Conservation (phyloP, 2,113 vertebrate species). For the Lepus americanus region DNA sequence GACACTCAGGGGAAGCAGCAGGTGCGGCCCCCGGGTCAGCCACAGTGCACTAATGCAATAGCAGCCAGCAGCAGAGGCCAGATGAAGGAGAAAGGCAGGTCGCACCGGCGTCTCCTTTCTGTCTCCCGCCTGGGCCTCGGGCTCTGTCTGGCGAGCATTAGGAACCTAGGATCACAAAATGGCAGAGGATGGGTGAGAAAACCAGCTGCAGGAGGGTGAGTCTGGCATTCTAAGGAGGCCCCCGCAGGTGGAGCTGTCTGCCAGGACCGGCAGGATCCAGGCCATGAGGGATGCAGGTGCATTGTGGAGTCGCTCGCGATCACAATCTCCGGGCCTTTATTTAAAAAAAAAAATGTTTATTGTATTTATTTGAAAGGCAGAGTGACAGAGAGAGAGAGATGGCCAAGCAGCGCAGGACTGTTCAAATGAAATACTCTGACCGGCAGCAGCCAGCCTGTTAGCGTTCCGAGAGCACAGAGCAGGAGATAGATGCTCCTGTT, state of each 20-base stretch:
- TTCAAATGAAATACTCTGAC: background rate
- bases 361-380: too few species aligned
- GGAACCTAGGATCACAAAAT: background rate
- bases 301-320: background rate
- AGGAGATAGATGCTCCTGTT: background rate
- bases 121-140: background rate
- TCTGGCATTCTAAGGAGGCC: background rate
- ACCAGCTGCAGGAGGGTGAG: background rate
- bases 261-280: rapidly evolving
- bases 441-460: background rate
- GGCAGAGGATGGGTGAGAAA: background rate
- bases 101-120: background rate
- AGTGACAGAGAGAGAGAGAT: too few species aligned
- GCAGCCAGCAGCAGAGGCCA: background rate
- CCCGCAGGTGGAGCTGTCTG: background rate
- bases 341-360: too few species aligned
- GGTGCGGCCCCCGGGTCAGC: background rate
- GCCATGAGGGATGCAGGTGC: background rate
- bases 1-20: background rate
- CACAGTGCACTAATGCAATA: background rate
- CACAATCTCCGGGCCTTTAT: background rate
- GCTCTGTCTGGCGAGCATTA: background rate
- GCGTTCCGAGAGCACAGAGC: background rate
- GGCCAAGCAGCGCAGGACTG: too few species aligned
- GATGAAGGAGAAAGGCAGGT: background rate